A percentile compares a stretch with the other conserved stretches of the same genome.
phyloP scores from a whole-genome alignment of 2,888 invertebrate genomes.

The Apamea crenata region DNA sequence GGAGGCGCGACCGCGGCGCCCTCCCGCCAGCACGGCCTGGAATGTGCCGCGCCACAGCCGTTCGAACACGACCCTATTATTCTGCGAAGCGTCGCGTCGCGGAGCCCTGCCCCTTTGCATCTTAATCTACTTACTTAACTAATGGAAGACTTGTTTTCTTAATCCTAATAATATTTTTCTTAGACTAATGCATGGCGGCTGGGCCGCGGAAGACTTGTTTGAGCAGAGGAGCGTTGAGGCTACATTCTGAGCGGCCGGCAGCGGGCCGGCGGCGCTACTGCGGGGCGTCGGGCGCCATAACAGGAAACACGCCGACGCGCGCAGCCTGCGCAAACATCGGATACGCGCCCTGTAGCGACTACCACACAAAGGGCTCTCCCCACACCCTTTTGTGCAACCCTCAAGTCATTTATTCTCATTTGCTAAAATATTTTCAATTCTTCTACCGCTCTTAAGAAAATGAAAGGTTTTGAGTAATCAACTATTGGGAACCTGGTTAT shows the following conservation, averaged over 20 bases:
- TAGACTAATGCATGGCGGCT: slow-evolving; percentile 80
- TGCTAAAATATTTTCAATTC: slow-evolving; percentile 35
- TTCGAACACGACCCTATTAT: slow-evolving; percentile 93
- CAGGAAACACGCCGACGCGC: slow-evolving; percentile 74
- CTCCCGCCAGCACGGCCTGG: slow-evolving; percentile 86
- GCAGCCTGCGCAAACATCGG: slow-evolving; percentile 88
- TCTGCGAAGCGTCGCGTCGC: slow-evolving; percentile 85
- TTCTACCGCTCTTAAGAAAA: background rate
- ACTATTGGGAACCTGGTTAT: background rate
- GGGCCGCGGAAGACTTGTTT: slow-evolving; percentile 84
- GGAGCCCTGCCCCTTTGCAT: slow-evolving; percentile 86
- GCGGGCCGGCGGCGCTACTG: slow-evolving; percentile 89
- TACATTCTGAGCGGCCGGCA: slow-evolving; percentile 87
- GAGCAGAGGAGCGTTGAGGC: slow-evolving; percentile 77
- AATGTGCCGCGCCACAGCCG: slow-evolving; percentile 93
- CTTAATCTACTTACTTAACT: slow-evolving; percentile 83
- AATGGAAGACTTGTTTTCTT: slow-evolving; percentile 90
- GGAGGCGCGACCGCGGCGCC: slow-evolving; percentile 83
- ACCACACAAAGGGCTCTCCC: slow-evolving; percentile 74
- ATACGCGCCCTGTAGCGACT: slow-evolving; percentile 69
- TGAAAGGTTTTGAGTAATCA: slow-evolving; percentile 6
- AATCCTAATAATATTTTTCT: slow-evolving; percentile 71
- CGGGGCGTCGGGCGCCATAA: slow-evolving; percentile 80
- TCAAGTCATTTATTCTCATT: slow-evolving; percentile 49
- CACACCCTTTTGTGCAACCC: slow-evolving; percentile 65